Conservation (phyloP, 2,888 invertebrate genomes). For the Oxycera nigricornis region DNA sequence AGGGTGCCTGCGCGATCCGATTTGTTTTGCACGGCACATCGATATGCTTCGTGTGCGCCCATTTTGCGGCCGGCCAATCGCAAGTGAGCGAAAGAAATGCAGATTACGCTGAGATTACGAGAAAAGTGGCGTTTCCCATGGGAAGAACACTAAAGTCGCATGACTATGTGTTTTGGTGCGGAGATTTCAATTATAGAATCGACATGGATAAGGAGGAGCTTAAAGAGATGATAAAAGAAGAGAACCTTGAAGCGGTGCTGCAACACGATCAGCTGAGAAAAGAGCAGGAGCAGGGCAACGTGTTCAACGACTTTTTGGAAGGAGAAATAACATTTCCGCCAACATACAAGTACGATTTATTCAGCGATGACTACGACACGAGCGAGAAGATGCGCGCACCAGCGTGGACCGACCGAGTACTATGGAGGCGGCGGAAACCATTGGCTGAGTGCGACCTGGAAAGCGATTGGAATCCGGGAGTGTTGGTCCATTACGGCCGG, state of each 20-base stretch:
- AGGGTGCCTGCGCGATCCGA: conserved; percentile 93
- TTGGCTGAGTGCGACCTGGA: conserved; percentile 71
- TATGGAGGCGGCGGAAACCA: conserved; percentile 86
- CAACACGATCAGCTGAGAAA: conserved; percentile 87
- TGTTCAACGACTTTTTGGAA: conserved; percentile 93
- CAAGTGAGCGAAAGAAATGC: conserved; percentile 94
- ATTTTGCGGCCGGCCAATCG: conserved; percentile 98
- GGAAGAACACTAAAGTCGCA: conserved; percentile 91
- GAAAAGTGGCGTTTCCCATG: conserved; percentile 90
- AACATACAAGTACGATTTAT: conserved; percentile 98
- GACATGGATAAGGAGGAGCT: conserved; percentile 95
- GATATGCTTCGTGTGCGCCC: conserved; percentile 97
- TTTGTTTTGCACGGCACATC: conserved; percentile 92
- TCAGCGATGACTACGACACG: conserved; percentile 98
- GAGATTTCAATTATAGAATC: conserved; percentile 98
- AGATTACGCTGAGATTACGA: conserved; percentile 94
- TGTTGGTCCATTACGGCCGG: conserved; percentile 86
- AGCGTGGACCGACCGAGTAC: conserved; percentile 97
- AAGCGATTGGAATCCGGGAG: conserved; percentile 78
- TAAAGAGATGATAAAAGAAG: conserved; percentile 75
- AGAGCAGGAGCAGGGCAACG: conserved; percentile 80
- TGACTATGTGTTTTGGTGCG: conserved; percentile 99
- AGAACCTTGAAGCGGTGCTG: conserved; percentile 76
- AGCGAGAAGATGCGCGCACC: conserved; percentile 97
- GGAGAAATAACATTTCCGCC: conserved; percentile 92